Evolutionary conservation across 2,888 invertebrate genomes (phyloP).

Genomic region (Myopa tessellatipennis): DNA sequence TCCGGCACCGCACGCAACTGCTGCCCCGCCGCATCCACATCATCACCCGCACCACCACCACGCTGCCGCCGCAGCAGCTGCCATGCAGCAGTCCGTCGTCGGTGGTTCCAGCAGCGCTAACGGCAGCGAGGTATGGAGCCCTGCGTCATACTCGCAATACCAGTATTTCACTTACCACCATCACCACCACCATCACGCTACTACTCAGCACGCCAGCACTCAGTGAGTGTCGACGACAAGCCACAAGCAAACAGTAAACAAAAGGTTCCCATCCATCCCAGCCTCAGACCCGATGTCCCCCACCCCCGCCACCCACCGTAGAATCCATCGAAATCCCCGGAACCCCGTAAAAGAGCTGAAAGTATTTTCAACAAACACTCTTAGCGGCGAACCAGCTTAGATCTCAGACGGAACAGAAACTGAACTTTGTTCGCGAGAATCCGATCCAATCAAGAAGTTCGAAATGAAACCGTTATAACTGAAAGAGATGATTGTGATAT

Average conservation of each 20-base stretch:
- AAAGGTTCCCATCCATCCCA: constrained; percentile 45
- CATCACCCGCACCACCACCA: constrained; percentile 44
- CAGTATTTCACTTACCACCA: constrained; percentile 76
- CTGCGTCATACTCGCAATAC: constrained; percentile 72
- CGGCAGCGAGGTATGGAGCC: constrained; percentile 75
- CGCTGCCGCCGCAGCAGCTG: constrained; percentile 39
- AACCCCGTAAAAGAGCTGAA: too few species aligned
- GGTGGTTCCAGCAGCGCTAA: constrained; percentile 67
- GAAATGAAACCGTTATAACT: not conserved
- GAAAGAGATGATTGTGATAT: too few species aligned
- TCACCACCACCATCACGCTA: constrained; percentile 56
- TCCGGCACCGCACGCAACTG: constrained; percentile 40
- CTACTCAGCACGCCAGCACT: constrained; percentile 67
- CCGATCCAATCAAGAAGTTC: too few species aligned
- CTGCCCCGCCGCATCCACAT: constrained; percentile 48
- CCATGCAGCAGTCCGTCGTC: constrained; percentile 36
- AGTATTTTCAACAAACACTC: too few species aligned
- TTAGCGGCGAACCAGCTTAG: too few species aligned
- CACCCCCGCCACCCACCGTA: constrained; percentile 14
- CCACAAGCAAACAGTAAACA: constrained; percentile 38
- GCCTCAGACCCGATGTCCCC: not conserved
- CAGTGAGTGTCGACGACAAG: constrained; percentile 70
- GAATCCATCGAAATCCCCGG: too few species aligned
- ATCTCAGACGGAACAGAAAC: too few species aligned
- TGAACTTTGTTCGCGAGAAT: too few species aligned